Conservation (phyloP, 2,113 vertebrate species). For the Scopus umbretta region DNA sequence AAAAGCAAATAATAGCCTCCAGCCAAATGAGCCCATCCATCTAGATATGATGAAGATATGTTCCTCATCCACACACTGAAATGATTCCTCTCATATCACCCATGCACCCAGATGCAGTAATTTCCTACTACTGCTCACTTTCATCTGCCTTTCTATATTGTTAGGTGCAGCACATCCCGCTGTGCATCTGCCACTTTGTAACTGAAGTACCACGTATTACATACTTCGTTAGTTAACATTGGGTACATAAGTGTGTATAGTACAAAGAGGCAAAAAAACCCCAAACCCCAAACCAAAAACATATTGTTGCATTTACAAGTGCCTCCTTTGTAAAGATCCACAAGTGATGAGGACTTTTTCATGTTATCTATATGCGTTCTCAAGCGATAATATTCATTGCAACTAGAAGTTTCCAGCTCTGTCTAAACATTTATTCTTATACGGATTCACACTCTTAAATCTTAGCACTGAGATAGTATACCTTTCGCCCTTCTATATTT, state of each 20-base stretch:
- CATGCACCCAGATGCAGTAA: not conserved
- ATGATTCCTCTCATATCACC: not conserved
- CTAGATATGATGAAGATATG: not conserved
- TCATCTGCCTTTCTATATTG: not conserved
- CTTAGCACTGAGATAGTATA: not conserved
- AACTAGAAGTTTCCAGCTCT: not conserved
- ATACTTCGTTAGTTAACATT: not conserved
- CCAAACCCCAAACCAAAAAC: too few relatives aligned
- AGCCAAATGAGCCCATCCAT: not conserved
- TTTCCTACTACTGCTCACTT: not conserved
- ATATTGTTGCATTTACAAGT: not conserved
- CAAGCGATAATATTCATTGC: not conserved
- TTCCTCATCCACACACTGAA: not conserved
- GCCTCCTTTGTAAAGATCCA: not conserved
- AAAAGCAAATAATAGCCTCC: not conserved
- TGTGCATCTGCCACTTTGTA: not conserved
- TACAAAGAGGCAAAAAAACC: not conserved
- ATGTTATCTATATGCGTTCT: not conserved
- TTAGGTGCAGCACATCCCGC: not conserved
- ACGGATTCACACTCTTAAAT: not conserved
- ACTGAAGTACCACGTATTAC: not conserved
- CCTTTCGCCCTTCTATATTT: not conserved
- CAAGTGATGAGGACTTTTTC: not conserved
- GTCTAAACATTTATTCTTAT: not conserved
- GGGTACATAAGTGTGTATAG: fast-evolving